Base-by-base conservation (phyloP, 2,113 vertebrate genomes). In the Oncorhynchus nerka region DNA sequence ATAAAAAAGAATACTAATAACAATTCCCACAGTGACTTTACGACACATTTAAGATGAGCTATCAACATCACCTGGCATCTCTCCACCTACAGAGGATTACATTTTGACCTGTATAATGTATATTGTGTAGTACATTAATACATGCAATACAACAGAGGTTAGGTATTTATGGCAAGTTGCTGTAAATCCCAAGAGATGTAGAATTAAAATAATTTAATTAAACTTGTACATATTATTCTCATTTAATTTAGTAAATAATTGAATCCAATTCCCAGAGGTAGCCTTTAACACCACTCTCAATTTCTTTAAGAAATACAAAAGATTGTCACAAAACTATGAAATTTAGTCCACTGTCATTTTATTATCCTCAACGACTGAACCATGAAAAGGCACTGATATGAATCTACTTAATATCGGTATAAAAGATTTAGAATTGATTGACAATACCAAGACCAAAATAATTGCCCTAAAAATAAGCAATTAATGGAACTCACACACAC, bases 391-490 rank as follows among this genome's bases (percentile, higher is more conserved):
- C 28, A 82, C 82, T 82, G 81, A 84, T 86, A 80, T 73, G 71
- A 85, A 86, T 76, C 77, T 67, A 22, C 55, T 75, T 68, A 24
- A 24, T 78, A 81, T 89, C 82, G 55, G 69, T 66, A 70, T 61
- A 79, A 45, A 83, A 80, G 34, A 77, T 20, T 65, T 32, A 13
- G 2, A 73, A 83, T 77, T 85, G 86, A 88, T 78, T 84, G 85
- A 87, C 32, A 51, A 64, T 26, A 73, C 75, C 78, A 81, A 81
- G 84, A 82, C 6, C 77, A 74, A 84, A 81, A 84, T 87, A 90
- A 89, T 89, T 90, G 86, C 85, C 87, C 81, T 81, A 81, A 86
- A 87, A 89, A 88, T 77, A 84, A 84, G 80, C 73, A 77, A 84
- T 73, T 76, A 73, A 66, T 26, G 75, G 22, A 11, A 49, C 80